phyloP scores from a whole-genome alignment of 2,888 invertebrate genomes.

The Chloroclystis v-ata region DNA sequence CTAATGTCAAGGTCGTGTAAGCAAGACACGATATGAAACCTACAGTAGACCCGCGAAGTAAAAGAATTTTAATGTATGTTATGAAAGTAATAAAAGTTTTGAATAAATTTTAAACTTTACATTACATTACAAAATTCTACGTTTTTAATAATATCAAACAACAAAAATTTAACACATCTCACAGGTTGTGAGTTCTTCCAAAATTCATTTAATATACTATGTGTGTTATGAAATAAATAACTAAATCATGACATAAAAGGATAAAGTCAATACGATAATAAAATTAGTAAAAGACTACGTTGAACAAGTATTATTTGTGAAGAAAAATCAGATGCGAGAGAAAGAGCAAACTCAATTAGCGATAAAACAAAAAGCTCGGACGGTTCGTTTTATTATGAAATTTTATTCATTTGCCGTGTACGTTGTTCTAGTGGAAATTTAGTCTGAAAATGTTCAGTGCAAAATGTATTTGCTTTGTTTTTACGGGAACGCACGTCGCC shows the following conservation, averaged over 20 bases:
- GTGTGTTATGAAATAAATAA: no score
- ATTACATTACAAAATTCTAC: no score
- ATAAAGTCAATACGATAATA: background rate
- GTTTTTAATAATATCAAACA: no score
- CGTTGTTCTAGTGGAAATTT: constrained; percentile 35
- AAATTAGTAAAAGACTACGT: background rate
- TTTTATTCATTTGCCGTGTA: constrained; percentile 33
- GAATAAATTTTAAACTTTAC: no score
- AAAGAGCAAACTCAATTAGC: constrained; percentile 3
- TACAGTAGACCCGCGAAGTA: no score
- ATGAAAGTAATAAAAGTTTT: no score
- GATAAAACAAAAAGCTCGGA: constrained; percentile 1
- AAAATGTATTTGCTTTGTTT: constrained; percentile 62
- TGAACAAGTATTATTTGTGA: background rate
- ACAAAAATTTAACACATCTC: no score
- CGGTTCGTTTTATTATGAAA: constrained; percentile 25
- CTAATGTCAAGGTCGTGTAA: constrained; percentile 15
- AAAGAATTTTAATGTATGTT: no score
- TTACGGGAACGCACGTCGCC: constrained; percentile 59
- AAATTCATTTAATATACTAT: no score
- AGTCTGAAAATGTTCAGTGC: constrained; percentile 39
- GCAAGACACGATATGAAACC: background rate
- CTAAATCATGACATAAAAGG: background rate
- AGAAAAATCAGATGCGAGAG: constrained; percentile 1
- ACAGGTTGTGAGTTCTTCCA: no score